Conservation (phyloP, 37 sponge, comb jelly and placozoan genomes). For the Axinella damicornis region DNA sequence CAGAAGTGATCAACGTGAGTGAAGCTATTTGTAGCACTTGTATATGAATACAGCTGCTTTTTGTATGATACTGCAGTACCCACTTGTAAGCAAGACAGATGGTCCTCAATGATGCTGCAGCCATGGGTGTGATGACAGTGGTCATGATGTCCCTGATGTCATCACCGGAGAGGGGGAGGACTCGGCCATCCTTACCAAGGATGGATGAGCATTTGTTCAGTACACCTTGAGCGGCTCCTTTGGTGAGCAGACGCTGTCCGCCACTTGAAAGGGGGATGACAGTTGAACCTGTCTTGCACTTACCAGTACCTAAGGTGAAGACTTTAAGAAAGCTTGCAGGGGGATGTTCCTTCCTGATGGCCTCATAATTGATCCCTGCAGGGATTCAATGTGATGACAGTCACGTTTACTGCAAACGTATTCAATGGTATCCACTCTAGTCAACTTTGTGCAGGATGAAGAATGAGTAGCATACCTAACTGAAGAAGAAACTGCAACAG, state of each 20-base stretch:
- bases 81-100: constrained; percentile 92
- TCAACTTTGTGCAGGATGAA: no score
- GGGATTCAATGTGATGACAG: no score
- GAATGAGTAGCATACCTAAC: neutral
- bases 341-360: constrained; percentile 62
- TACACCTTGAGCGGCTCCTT: constrained; percentile 96
- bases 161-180: constrained; percentile 25
- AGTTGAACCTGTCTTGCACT: constrained; percentile 96
- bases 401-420: no score
- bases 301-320: constrained; percentile 89
- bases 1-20: no score
- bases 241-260: constrained; percentile 83
- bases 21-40: no score
- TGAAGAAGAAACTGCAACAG: constrained; percentile 69
- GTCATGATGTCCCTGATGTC: constrained; percentile 36
- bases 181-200: constrained; percentile 45
- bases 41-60: no score
- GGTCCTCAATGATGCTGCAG: constrained; percentile 83
- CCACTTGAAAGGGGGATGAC: constrained; percentile 77
- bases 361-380: constrained; percentile 69
- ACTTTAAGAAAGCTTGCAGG: constrained; percentile 77
- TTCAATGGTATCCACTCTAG: no score
- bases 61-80: neutral
- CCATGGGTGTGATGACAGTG: constrained; percentile 77
- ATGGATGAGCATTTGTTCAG: constrained; percentile 76